Evolutionary conservation across 2,113 vertebrate genomes (phyloP).

Genomic region (Procapra przewalskii): DNA sequence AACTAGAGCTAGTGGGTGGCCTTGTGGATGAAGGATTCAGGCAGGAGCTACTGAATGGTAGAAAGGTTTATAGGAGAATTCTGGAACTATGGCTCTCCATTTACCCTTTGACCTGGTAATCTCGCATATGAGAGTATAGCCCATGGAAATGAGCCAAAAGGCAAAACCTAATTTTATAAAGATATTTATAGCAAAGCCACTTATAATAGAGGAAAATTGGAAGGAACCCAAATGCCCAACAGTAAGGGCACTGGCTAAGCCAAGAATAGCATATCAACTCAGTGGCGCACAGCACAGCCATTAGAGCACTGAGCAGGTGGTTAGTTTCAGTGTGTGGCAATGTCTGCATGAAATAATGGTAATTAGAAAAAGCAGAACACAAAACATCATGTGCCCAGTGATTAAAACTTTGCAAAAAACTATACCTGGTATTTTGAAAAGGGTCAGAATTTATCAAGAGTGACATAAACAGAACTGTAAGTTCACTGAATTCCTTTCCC

Average conservation of each 20-base stretch:
- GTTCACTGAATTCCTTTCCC: not conserved
- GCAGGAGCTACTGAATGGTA: not conserved
- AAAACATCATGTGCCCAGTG: not conserved
- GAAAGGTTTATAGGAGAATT: not conserved
- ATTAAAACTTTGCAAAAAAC: not conserved
- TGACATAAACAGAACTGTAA: not conserved
- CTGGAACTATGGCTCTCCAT: not conserved
- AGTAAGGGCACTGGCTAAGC: not conserved
- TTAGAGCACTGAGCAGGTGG: not conserved
- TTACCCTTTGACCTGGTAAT: not conserved
- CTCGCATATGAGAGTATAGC: not conserved
- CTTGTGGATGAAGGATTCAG: not conserved
- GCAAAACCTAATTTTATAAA: not conserved
- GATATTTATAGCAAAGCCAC: not conserved
- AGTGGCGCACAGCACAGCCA: not conserved
- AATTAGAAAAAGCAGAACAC: not conserved
- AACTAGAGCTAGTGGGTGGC: not conserved
- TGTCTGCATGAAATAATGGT: slow-evolving; percentile 9
- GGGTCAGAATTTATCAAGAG: not conserved
- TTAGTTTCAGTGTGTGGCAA: not conserved
- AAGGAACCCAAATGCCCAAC: not conserved
- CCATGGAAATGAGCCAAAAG: slow-evolving; percentile 13
- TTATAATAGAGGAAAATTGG: slow-evolving; percentile 17
- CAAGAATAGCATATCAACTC: slow-evolving; percentile 12
- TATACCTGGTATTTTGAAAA: slow-evolving; percentile 46